Evolutionary conservation across 2,888 invertebrate species (phyloP).

Genomic region (Rugalucina vietnamica): DNA sequence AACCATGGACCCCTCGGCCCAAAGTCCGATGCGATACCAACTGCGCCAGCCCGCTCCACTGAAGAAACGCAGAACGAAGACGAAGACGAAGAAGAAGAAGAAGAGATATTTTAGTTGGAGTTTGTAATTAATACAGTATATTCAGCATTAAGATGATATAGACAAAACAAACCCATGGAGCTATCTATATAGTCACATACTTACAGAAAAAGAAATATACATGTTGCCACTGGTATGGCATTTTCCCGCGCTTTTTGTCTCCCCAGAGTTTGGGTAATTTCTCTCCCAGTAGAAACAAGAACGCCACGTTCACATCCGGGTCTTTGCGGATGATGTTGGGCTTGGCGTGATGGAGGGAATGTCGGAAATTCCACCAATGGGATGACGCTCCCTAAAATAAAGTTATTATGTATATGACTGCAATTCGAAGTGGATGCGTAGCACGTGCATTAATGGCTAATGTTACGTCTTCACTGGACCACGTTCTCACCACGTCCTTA

Average conservation of each 20-base stretch:
- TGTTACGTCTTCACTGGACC: too few species aligned
- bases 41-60: too few species aligned
- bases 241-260: conserved; percentile 74
- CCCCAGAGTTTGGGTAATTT: conserved; percentile 77
- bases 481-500: too few species aligned
- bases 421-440: background rate
- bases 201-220: conserved; percentile 81
- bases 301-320: conserved; percentile 79
- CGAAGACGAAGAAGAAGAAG: too few species aligned
- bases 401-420: background rate
- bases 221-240: conserved; percentile 81
- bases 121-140: too few species aligned
- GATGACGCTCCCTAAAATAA: conserved; percentile 79
- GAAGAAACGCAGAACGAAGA: too few species aligned
- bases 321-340: conserved; percentile 81
- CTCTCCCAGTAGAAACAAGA: conserved; percentile 80
- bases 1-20: too few species aligned
- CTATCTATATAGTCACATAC: conserved; percentile 35
- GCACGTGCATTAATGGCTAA: too few species aligned
- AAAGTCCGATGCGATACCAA: too few species aligned
- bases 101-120: too few species aligned
- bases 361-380: conserved; percentile 83
- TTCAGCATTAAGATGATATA: too few species aligned
- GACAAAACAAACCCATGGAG: too few species aligned
- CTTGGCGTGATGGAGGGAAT: conserved; percentile 82